phyloP scores from a whole-genome alignment of 1,140 invertebrate species.

The Littorina saxatilis region DNA sequence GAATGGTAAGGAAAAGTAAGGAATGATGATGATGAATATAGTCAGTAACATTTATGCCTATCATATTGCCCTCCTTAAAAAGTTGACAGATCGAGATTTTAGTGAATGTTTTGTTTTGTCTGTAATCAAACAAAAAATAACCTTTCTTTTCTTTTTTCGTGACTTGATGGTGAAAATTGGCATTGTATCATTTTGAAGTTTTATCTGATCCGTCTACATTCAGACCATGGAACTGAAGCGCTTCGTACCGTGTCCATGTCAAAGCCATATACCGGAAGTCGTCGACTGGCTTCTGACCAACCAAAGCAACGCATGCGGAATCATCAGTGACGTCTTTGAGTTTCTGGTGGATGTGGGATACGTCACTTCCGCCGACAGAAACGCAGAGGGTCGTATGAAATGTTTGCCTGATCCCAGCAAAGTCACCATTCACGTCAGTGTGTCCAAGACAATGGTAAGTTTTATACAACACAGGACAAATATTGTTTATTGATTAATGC shows the following conservation, averaged over 20 bases:
- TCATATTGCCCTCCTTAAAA: too few relatives aligned
- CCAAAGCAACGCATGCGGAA: not conserved
- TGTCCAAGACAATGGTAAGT: not conserved
- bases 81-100: too few relatives aligned
- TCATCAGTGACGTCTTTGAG: not conserved
- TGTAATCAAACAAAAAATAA: too few relatives aligned
- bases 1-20: too few relatives aligned
- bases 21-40: too few relatives aligned
- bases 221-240: not conserved
- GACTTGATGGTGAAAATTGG: too few relatives aligned
- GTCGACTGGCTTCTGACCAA: not conserved
- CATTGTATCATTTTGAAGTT: too few relatives aligned
- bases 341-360: not conserved
- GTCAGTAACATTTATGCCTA: too few relatives aligned
- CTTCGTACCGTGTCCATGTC: not conserved
- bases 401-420: not conserved
- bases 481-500: not conserved
- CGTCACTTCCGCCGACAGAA: not conserved
- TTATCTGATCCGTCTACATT: too few relatives aligned
- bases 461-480: not conserved
- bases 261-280: not conserved
- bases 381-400: not conserved
- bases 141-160: too few relatives aligned
- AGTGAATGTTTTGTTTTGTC: too few relatives aligned
- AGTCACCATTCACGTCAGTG: slow-evolving; percentile 8